phyloP scores from a whole-genome alignment of 2,888 invertebrate species.

The Diplazon laetatorius region DNA sequence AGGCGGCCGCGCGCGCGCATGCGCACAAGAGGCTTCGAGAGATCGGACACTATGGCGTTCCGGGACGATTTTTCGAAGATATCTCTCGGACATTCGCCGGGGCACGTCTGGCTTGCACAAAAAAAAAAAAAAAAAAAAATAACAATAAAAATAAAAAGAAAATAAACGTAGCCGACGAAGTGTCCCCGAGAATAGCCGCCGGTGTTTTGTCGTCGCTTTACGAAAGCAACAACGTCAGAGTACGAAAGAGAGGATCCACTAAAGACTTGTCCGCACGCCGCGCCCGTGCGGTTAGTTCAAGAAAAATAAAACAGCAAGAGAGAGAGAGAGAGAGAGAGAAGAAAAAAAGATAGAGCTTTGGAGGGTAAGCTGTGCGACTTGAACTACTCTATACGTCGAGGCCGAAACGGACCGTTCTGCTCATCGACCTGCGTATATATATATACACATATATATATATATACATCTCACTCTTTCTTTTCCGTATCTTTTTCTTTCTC shows the following conservation, averaged over 20 bases:
- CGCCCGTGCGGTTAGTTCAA: conserved; percentile 27
- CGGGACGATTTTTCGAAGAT: conserved; percentile 49
- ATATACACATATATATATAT: too few species aligned
- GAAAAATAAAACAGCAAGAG: conserved; percentile 29
- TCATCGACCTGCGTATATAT: conserved; percentile 33
- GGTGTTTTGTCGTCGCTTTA: conserved; percentile 66
- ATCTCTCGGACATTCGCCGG: conserved; percentile 24
- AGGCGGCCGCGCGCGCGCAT: conserved; percentile 33
- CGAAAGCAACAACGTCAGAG: conserved; percentile 40
- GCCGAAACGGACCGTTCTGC: conserved; percentile 36
- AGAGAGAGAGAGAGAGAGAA: conserved; percentile 9
- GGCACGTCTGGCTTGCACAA: conserved; percentile 35
- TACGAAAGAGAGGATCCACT: conserved; percentile 38
- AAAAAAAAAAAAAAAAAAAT: conserved; percentile 10
- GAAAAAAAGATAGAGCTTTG: conserved; percentile 4
- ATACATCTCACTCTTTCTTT: conserved; percentile 56
- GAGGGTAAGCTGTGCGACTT: conserved; percentile 21
- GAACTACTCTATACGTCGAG: conserved; percentile 33
- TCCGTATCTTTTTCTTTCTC: conserved; percentile 20
- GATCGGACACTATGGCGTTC: conserved; percentile 5
- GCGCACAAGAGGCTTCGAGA: background rate
- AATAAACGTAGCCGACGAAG: conserved; percentile 48
- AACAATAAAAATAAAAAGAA: conserved; percentile 8
- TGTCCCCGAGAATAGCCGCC: conserved; percentile 68
- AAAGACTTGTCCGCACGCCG: conserved; percentile 17